A percentile compares a stretch with the other conserved stretches of the same genome.
phyloP scores from a whole-genome alignment of 2,888 invertebrate species.

The Idaea biselata region DNA sequence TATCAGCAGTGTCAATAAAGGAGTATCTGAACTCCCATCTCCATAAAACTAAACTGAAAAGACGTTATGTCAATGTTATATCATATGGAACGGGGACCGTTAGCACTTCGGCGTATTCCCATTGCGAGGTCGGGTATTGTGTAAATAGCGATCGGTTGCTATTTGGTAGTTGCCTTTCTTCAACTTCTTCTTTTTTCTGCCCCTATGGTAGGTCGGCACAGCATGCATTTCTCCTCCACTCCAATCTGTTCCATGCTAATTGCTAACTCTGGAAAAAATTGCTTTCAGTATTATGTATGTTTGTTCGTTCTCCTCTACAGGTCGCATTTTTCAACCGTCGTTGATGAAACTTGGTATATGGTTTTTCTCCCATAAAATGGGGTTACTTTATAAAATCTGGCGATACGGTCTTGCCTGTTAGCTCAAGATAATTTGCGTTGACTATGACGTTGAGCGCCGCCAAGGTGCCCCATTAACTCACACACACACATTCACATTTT shows the following conservation, averaged over 20 bases:
- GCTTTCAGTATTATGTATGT: no score
- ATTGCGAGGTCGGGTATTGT: conserved; percentile 12
- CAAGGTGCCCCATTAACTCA: no score
- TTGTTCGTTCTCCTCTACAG: no score
- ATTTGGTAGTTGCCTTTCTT: not conserved
- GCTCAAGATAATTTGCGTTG: no score
- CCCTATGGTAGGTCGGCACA: not conserved
- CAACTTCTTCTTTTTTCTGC: not conserved
- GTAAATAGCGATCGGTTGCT: conserved; percentile 2
- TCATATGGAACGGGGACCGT: conserved; percentile 38
- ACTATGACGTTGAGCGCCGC: no score
- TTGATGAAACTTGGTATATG: no score
- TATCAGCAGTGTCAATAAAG: conserved; percentile 10
- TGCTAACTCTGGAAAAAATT: no score
- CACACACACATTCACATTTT: no score
- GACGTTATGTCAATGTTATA: conserved; percentile 32
- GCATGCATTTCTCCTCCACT: not conserved
- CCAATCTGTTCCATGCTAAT: not conserved
- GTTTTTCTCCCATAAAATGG: no score
- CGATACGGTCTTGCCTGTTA: no score
- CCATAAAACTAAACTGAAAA: conserved; percentile 31
- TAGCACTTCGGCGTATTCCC: conserved; percentile 54
- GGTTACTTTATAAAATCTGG: no score
- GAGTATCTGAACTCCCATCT: conserved; percentile 20
- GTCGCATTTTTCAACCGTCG: no score